Conservation (phyloP, 2,888 invertebrate species). For the Rotaria socialis region DNA sequence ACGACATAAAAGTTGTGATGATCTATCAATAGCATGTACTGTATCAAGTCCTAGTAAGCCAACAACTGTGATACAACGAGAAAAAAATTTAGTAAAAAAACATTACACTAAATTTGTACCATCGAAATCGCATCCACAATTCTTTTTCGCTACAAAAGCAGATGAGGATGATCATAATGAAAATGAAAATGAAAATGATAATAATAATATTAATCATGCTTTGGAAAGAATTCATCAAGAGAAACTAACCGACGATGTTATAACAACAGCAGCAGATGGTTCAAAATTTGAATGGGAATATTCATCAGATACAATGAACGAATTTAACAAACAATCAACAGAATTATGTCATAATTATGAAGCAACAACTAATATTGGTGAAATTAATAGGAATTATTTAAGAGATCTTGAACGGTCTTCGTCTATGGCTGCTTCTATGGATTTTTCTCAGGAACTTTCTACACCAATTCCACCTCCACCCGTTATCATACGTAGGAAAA, state of each 20-base stretch:
- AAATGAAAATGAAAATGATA: not conserved
- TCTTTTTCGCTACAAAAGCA: not conserved
- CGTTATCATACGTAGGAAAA: not conserved
- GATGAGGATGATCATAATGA: not conserved
- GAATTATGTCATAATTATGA: not conserved
- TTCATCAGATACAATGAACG: slow-evolving; percentile 32
- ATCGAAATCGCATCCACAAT: slow-evolving; percentile 5
- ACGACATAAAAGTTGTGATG: slow-evolving; percentile 9
- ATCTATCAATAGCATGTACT: not conserved
- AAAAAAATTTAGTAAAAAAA: not conserved
- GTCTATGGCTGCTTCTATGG: not conserved
- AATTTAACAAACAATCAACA: not conserved
- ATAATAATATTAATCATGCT: not conserved
- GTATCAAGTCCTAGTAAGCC: not conserved
- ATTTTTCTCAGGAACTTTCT: not conserved
- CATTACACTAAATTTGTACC: not conserved
- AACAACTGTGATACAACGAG: not conserved
- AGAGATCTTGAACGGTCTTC: not conserved
- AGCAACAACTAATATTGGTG: slow-evolving; percentile 15
- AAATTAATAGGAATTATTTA: not conserved
- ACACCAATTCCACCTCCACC: not conserved
- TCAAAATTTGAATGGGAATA: slow-evolving; percentile 15
- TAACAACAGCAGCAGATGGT: not conserved
- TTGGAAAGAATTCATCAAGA: not conserved
- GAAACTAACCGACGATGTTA: not conserved